Base-by-base conservation (phyloP, 2,113 vertebrate species). In the Ivindomyrus marchei region DNA sequence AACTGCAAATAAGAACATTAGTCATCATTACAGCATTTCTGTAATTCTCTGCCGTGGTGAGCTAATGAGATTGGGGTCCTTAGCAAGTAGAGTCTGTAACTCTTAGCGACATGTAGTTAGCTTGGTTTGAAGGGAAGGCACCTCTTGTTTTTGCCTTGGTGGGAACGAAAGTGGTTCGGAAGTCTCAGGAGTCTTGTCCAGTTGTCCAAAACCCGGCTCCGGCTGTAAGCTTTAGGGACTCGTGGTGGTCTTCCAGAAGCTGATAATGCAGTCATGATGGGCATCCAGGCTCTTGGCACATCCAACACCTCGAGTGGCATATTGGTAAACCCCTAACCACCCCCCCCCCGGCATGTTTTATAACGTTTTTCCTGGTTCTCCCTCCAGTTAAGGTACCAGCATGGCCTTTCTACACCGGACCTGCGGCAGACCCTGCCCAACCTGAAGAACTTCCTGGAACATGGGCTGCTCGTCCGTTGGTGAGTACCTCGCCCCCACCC, bases 371-470 rank as follows among this genome's bases (percentile, higher is more conserved):
- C 90, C 45, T 91, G 45, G 85, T 91, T 95, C 2, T 92, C 89
- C 95, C 95, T 93, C 77, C 91, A 99, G 98, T 96, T 99, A 94
- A 96, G 98, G 92, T 99, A 99, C 91, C 98, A 99, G 91, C 98
- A 99, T 66, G 97, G 98, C 66, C 93, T 99, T 91, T 98, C 97
- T 93, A 99, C 98, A 90, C 97, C 98, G 50, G 98, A 99, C 92
- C 95, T 99, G 93, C 96, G 98, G 90, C 98, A 98, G 94, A 99
- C 98, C n/a, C 96, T 99, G 90, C 98, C 98, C 56, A 99, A 99
- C 94, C 95, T 99, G 95, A 99, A 99, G 95, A 97, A 96, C 95
- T 99, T 99, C 93, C 95, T 99, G 95, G 98, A 99, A 89, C 97
- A 98, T 5, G 98, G 98, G 49, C 95, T 99, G 21, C 96, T 99